These are phyloP conservation scores for Loris lydekkerianus DNA, from an alignment of 2,797 vertebrate genomes.

Conservation along the genomic window DNA sequence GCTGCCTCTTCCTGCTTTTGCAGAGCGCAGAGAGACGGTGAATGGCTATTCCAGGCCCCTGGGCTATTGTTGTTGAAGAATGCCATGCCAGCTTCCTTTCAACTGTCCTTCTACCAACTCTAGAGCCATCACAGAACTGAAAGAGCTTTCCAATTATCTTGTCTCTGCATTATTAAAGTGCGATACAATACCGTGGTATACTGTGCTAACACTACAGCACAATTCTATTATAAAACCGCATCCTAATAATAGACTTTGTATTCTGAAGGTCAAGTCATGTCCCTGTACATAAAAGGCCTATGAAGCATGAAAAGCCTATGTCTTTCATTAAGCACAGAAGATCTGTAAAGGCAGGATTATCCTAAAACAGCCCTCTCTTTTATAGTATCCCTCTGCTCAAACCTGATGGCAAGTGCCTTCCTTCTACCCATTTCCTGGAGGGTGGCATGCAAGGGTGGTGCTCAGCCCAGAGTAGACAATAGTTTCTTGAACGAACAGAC, in stretches of 20 bases:
- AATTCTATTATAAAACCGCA: conserved; percentile 44
- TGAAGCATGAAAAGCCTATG: not conserved
- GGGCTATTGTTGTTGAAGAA: conserved; percentile 30
- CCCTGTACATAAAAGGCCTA: not conserved
- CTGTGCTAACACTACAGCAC: conserved; percentile 18
- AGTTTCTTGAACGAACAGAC: conserved; percentile 21
- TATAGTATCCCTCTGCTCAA: not conserved
- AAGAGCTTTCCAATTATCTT: conserved; percentile 61
- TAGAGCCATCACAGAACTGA: not conserved
- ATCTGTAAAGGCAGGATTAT: conserved; percentile 19
- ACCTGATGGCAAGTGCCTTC: not conserved
- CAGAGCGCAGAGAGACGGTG: not conserved
- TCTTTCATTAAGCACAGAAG: not conserved
- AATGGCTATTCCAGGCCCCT: not conserved
- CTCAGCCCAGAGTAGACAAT: not conserved
- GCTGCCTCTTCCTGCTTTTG: not conserved
- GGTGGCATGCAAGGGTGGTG: not conserved
- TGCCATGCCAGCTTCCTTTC: not conserved
- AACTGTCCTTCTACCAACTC: not conserved
- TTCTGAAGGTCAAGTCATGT: conserved; percentile 65
- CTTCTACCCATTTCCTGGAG: not conserved
- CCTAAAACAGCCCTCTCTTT: not conserved
- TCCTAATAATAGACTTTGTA: conserved; percentile 67
- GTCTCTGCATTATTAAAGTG: conserved; percentile 64
- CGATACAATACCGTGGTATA: not conserved